These are phyloP conservation scores for Dromaius novaehollandiae DNA, from an alignment of 2,113 vertebrate genomes.

Conservation along the genomic window DNA sequence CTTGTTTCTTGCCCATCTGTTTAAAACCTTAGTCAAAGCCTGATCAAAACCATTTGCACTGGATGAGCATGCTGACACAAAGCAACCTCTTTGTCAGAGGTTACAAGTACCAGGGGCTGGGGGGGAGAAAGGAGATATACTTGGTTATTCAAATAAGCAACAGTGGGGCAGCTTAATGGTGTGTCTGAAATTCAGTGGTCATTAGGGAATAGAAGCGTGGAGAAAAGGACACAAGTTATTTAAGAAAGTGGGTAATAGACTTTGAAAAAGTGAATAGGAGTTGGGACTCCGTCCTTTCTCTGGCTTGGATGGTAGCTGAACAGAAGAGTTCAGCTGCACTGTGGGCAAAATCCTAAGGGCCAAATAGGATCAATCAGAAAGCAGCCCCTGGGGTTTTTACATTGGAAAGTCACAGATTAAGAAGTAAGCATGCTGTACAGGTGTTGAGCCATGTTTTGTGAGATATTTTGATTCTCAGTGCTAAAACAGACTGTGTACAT, in stretches of 20 bases:
- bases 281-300: not conserved
- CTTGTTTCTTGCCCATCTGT: not conserved
- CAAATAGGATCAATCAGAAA: not conserved
- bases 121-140: not conserved
- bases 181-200: not conserved
- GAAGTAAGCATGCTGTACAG: accelerated
- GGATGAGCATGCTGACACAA: not conserved
- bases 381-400: not conserved
- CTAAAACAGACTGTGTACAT: accelerated
- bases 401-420: not conserved
- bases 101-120: not conserved
- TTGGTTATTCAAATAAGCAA: not conserved
- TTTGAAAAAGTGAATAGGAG: not conserved
- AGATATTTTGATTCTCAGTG: not conserved
- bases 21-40: not conserved
- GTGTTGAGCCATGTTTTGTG: not conserved
- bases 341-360: not conserved
- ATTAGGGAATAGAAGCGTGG: not conserved
- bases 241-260: not conserved
- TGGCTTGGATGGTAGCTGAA: not conserved
- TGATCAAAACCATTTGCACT: not conserved
- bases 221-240: not conserved
- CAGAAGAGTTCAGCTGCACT: not conserved
- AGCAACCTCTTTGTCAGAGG: not conserved
- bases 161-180: not conserved